Evolutionary conservation across 2,113 vertebrate species (phyloP).

Genomic region (Malurus alboscapulatus): DNA sequence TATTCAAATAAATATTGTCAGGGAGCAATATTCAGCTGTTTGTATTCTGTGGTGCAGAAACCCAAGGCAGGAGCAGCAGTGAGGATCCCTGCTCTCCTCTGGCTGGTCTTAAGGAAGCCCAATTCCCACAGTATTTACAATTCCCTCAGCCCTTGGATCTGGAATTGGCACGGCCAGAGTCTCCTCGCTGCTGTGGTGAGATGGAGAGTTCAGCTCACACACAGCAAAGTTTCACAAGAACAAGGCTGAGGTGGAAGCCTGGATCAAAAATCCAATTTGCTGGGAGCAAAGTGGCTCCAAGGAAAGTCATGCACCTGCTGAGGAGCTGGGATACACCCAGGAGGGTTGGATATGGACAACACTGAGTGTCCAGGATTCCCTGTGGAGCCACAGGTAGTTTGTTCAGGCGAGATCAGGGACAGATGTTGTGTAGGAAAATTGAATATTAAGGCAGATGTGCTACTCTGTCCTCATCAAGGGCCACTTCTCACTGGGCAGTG

Average conservation of each 20-base stretch:
- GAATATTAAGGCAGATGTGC: neutral
- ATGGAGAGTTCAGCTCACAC: neutral
- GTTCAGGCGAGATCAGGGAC: neutral
- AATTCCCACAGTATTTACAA: fast-evolving
- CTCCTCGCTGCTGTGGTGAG: neutral
- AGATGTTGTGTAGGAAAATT: neutral
- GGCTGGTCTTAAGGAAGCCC: neutral
- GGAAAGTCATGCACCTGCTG: neutral
- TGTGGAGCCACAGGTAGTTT: neutral
- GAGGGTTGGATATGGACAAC: neutral
- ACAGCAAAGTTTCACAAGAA: neutral
- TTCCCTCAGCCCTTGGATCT: neutral
- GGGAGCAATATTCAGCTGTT: neutral
- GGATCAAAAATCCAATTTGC: neutral
- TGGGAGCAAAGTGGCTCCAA: neutral
- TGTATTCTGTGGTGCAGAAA: neutral
- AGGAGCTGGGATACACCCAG: neutral
- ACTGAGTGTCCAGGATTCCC: fast-evolving
- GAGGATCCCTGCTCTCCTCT: neutral
- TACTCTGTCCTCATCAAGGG: neutral
- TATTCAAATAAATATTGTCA: neutral
- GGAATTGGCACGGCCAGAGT: no score
- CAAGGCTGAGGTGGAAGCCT: neutral
- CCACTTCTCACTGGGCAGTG: neutral
- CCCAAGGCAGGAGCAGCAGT: neutral